Percentiles rank a stretch among this genome's conserved stretches.
These are phyloP conservation scores for Athetis lepigone DNA, from an alignment of 2,888 invertebrate genomes.

Conservation along the genomic window DNA sequence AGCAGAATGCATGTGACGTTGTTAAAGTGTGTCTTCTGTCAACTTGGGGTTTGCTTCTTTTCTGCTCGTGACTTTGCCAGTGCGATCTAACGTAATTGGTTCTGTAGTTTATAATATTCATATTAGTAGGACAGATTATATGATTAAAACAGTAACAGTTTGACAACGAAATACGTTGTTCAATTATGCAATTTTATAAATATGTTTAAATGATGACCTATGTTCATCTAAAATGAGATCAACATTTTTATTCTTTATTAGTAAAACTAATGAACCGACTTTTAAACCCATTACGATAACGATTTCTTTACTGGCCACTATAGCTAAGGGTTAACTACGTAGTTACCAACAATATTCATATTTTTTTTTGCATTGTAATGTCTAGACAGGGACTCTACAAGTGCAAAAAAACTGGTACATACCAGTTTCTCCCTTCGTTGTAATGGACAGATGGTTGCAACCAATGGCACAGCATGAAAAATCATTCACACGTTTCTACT, in stretches of 20 bases:
- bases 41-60: not conserved
- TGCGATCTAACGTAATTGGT: too few species aligned
- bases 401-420: slow-evolving; percentile 40
- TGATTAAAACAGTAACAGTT: too few species aligned
- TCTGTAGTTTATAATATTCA: too few species aligned
- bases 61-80: too few species aligned
- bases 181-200: too few species aligned
- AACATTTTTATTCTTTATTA: not conserved
- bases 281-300: slow-evolving; percentile 5
- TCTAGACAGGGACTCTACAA: slow-evolving; percentile 49
- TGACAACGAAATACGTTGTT: too few species aligned
- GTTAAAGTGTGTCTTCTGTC: slow-evolving; percentile 3
- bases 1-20: slow-evolving; percentile 7
- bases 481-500: slow-evolving; percentile 46
- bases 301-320: slow-evolving; percentile 12
- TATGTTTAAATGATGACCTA: too few species aligned
- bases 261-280: not conserved
- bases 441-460: slow-evolving; percentile 30
- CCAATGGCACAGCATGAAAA: slow-evolving; percentile 9
- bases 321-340: not conserved
- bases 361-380: slow-evolving; percentile 23
- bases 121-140: too few species aligned
- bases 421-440: slow-evolving; percentile 41
- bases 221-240: not conserved
- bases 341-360: not conserved